Evolutionary conservation across 2,888 invertebrate species (phyloP).

Genomic region (Camponotus fellah): DNA sequence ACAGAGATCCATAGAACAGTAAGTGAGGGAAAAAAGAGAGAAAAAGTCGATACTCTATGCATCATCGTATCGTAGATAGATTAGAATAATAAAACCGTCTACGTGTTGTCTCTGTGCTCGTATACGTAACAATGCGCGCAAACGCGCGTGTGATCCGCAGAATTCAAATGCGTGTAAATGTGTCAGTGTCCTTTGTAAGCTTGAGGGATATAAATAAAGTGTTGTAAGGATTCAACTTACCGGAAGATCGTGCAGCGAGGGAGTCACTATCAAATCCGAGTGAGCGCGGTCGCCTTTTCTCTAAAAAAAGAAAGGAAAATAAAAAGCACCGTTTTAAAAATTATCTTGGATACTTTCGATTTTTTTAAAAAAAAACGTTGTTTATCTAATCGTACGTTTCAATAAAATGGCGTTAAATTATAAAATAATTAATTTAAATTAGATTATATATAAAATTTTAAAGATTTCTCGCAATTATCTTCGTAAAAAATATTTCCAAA

Average conservation of each 20-base stretch:
- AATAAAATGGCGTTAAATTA: background rate
- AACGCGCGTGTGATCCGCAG: constrained; percentile 11
- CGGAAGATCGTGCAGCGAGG: constrained; percentile 84
- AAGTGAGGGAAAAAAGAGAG: constrained; percentile 61
- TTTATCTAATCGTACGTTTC: background rate
- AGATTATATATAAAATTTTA: background rate
- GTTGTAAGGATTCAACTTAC: constrained; percentile 76
- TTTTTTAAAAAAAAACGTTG: background rate
- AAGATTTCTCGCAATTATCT: background rate
- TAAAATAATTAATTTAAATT: background rate
- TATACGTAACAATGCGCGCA: constrained; percentile 37
- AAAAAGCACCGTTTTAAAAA: constrained; percentile 9
- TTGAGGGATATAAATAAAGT: constrained; percentile 33
- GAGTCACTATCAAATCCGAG: constrained; percentile 83
- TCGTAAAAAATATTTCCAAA: background rate
- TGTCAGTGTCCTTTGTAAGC: constrained; percentile 24
- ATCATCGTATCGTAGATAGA: constrained; percentile 42
- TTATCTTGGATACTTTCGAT: background rate
- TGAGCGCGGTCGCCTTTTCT: constrained; percentile 84
- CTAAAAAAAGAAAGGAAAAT: constrained; percentile 74
- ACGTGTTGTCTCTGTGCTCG: background rate
- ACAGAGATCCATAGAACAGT: constrained; percentile 66
- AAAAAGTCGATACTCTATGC: constrained; percentile 32
- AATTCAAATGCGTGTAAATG: constrained; percentile 23
- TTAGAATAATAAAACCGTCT: constrained; percentile 43